Evolutionary conservation across 2,797 vertebrate species (phyloP), one percentile per base, ranked within the genome.

Genomic region (Liasis olivaceus): DNA sequence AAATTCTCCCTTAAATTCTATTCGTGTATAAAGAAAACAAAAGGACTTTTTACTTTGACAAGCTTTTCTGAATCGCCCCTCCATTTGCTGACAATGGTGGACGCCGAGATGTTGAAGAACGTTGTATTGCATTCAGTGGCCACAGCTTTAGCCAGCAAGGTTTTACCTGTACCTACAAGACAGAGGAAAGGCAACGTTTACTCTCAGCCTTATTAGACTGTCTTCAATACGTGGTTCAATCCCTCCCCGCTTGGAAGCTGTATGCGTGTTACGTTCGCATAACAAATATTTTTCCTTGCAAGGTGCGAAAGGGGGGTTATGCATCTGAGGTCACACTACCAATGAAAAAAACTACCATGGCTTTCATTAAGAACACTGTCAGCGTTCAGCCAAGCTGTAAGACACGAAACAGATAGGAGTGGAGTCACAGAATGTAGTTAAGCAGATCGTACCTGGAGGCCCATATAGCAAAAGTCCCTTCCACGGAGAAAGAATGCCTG

Each of bases 31-130:
- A 94, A 0, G 0, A 91, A 85, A 0, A 0, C 20, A 56, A 89
- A 92, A 92, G 93, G 31, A 62, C 81, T 93, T 95, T 97, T 94
- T 97, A 99, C 99, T 98, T 98, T 97, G 92, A 99, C 99, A 85
- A 99, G 98, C 94, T 99, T 99, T 97, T 99, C 99, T 0, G 99
- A 99, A 95, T 99, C 99, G 42, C 99, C 99, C 88, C 99, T 98
- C 99, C 99, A 99, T 95, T 99, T 99, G 98, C 99, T 99, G 96
- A 99, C 98, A 62, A 99, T 99, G 95, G 98, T 99, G 88, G 99
- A 99, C 15, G 99, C 98, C 1, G 99, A 99, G 95, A 99, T 99
- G 97, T 99, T 99, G 96, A 99, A 99, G 97, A 99, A 99, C 0
- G 99, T 99, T 0, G 99, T 99, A 64, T 98, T 99, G 93, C 99